These are phyloP conservation scores for Ardeotis arabs DNA, from an alignment of 2,113 vertebrate genomes.

Conservation along the genomic window DNA sequence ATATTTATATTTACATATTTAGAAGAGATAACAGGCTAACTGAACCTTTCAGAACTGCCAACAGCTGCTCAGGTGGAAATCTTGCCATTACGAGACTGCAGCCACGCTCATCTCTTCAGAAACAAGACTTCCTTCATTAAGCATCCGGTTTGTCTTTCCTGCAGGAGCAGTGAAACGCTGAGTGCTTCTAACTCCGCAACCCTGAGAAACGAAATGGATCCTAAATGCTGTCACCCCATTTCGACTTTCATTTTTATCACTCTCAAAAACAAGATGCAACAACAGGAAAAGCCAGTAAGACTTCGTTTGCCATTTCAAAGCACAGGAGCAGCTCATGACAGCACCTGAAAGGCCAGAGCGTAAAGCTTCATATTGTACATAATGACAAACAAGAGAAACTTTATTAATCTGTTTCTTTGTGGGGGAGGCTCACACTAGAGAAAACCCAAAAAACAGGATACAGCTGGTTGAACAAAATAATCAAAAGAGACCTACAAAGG, in stretches of 20 bases:
- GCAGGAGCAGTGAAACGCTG: neutral
- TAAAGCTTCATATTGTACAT: neutral
- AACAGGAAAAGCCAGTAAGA: neutral
- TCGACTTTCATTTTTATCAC: neutral
- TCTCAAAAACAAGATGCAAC: neutral
- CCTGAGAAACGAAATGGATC: neutral
- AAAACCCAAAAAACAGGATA: neutral
- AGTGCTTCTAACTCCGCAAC: neutral
- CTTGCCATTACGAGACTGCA: neutral
- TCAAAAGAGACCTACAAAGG: constrained; percentile 4
- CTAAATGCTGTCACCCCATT: neutral
- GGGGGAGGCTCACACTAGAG: neutral
- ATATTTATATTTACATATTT: neutral
- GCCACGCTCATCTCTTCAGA: neutral
- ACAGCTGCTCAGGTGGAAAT: neutral
- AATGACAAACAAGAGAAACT: neutral
- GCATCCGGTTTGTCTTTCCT: neutral
- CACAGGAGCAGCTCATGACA: neutral
- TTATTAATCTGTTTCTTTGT: neutral
- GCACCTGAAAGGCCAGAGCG: neutral
- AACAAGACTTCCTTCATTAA: neutral
- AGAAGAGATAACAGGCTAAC: neutral
- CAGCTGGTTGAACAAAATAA: neutral
- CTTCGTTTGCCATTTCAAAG: neutral
- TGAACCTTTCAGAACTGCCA: neutral